Conservation (phyloP, 2,113 vertebrate genomes). For the Chaetodon auriga region DNA sequence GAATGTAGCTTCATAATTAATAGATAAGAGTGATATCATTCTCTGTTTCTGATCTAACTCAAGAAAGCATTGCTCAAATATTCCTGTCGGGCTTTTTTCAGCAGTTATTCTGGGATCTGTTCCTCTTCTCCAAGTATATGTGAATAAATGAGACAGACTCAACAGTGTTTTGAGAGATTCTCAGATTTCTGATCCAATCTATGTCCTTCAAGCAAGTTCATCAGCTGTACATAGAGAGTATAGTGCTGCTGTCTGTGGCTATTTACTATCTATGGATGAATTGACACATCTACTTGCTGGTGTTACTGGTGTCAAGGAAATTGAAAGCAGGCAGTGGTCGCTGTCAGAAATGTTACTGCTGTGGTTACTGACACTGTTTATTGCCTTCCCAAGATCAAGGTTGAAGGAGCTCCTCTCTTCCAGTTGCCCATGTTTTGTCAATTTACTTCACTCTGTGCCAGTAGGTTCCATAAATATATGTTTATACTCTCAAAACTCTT, state of each 20-base stretch:
- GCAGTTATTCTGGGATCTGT: not conserved
- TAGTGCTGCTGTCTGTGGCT: slow-evolving; percentile 20
- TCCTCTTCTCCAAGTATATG: not conserved
- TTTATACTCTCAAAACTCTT: slow-evolving; percentile 1
- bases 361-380: slow-evolving; percentile 49
- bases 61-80: not conserved
- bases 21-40: not conserved
- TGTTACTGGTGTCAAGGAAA: slow-evolving; percentile 57
- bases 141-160: not conserved
- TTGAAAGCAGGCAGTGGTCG: slow-evolving; percentile 44
- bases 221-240: slow-evolving; percentile 6
- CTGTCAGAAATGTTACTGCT: slow-evolving; percentile 60
- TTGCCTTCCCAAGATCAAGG: slow-evolving; percentile 51
- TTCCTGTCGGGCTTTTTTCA: not conserved
- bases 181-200: slow-evolving; percentile 9
- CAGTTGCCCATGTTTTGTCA: slow-evolving; percentile 32
- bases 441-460: slow-evolving; percentile 28
- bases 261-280: slow-evolving; percentile 45
- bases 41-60: not conserved
- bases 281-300: slow-evolving; percentile 39
- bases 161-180: slow-evolving; percentile 11
- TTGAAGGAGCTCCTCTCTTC: slow-evolving; percentile 19
- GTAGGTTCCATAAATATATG: slow-evolving; percentile 29
- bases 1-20: not conserved
- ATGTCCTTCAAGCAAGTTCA: slow-evolving; percentile 11